A percentile compares a stretch with the other conserved stretches of the same genome.
Evolutionary conservation across 2,113 vertebrate genomes (phyloP).

Genomic region (Eolophus roseicapilla): DNA sequence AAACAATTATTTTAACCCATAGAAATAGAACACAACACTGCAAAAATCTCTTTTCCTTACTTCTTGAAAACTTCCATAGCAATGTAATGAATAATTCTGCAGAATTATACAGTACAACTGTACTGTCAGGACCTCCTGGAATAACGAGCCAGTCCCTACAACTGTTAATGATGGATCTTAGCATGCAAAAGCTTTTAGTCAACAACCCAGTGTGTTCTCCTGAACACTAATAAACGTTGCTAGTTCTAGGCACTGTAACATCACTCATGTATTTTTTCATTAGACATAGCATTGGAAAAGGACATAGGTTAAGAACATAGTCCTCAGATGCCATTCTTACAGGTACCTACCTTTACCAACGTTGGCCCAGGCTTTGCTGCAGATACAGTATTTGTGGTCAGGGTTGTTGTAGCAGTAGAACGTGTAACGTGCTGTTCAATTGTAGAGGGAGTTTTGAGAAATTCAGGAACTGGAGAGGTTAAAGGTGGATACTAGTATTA

Average conservation of each 20-base stretch:
- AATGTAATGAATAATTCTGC: background rate
- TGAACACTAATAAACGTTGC: background rate
- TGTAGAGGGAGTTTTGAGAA: constrained; percentile 79
- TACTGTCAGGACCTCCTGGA: background rate
- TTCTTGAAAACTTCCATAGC: background rate
- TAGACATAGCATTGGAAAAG: background rate
- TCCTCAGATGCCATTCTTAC: background rate
- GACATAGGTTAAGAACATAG: background rate
- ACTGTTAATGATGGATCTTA: background rate
- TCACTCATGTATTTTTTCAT: background rate
- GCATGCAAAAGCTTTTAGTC: background rate
- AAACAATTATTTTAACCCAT: background rate
- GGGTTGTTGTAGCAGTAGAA: constrained; percentile 57
- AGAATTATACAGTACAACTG: background rate
- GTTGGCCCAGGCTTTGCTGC: constrained; percentile 83
- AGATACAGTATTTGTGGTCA: constrained; percentile 67
- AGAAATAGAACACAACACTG: background rate
- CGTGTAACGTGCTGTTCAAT: constrained; percentile 66
- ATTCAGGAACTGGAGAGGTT: constrained; percentile 80
- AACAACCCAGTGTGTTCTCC: background rate
- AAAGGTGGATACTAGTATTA: constrained; percentile 79
- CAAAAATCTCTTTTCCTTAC: background rate
- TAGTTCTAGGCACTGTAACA: background rate
- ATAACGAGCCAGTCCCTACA: background rate
- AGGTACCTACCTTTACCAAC: constrained; percentile 86